Percentiles rank a stretch among this genome's conserved stretches.
Conservation (phyloP, 2,113 vertebrate species). For the Percina caprodes region DNA sequence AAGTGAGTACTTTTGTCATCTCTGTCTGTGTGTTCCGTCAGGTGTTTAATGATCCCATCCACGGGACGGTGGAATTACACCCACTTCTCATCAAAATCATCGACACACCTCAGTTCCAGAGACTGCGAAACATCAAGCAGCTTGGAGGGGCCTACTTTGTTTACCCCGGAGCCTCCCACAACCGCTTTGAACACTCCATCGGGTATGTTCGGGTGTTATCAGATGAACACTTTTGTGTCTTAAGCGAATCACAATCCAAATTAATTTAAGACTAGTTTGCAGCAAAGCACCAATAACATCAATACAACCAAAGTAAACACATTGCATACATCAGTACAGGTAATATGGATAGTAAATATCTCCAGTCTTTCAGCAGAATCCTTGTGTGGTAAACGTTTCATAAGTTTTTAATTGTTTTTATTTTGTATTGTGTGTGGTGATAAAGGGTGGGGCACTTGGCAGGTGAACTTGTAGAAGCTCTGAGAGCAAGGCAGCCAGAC, state of each 20-base stretch:
- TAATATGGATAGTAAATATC: not conserved
- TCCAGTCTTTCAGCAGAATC: too few relatives aligned
- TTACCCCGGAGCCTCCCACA: constrained; percentile 95
- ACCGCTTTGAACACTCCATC: constrained; percentile 94
- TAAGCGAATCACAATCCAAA: not conserved
- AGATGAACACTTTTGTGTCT: not conserved
- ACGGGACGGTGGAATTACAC: constrained; percentile 91
- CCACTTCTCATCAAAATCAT: constrained; percentile 93
- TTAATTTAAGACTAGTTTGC: not conserved
- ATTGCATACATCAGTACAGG: not conserved
- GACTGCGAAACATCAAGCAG: constrained; percentile 93
- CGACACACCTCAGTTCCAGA: constrained; percentile 95
- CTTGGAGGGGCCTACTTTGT: constrained; percentile 92
- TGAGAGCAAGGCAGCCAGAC: constrained; percentile 85
- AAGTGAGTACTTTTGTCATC: too few relatives aligned
- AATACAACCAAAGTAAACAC: not conserved
- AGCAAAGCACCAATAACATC: not conserved
- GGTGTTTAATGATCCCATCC: constrained; percentile 97
- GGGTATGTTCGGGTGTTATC: constrained; percentile 76
- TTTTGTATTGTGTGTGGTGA: constrained; percentile 3
- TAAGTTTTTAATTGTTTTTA: not conserved
- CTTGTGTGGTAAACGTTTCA: not conserved
- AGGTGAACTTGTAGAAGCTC: constrained; percentile 82
- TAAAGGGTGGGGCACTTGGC: constrained; percentile 89
- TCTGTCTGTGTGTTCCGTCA: constrained; percentile 59